phyloP scores from a whole-genome alignment of 2,113 vertebrate genomes.

The Melospiza georgiana region DNA sequence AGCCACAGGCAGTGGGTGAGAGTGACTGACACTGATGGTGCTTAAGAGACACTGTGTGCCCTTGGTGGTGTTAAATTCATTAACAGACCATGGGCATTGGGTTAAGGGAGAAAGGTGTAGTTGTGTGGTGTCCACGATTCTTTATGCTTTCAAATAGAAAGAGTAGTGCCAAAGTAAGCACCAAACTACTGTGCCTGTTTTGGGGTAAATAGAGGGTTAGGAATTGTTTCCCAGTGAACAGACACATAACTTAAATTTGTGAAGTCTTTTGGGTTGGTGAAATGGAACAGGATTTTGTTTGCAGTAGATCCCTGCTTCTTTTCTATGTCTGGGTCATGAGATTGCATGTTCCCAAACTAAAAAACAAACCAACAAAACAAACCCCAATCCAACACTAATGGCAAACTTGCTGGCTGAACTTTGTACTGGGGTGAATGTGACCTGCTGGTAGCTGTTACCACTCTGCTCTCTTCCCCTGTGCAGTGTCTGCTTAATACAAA shows the following conservation, averaged over 20 bases:
- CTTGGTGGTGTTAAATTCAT: background rate
- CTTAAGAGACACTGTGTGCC: no score
- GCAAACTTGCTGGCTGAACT: background rate
- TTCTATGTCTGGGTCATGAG: background rate
- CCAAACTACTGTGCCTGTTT: background rate
- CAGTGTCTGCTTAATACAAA: background rate
- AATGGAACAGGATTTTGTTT: background rate
- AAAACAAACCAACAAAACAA: background rate
- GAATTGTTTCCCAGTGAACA: background rate
- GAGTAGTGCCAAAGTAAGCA: background rate
- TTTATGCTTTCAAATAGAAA: background rate
- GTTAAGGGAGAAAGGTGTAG: background rate
- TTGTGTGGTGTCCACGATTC: background rate
- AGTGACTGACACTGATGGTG: background rate
- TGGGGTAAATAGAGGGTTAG: background rate
- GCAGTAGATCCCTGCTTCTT: background rate
- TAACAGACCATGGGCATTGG: background rate
- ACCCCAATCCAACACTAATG: background rate
- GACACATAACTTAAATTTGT: background rate
- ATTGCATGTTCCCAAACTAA: background rate
- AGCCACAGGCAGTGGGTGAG: background rate
- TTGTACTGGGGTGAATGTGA: background rate
- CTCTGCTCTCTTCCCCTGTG: fast-evolving
- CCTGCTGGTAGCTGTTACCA: background rate
- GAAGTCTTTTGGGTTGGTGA: background rate